These are phyloP conservation scores for Mustelus asterias DNA, from an alignment of 2,113 vertebrate species.

Conservation along the genomic window DNA sequence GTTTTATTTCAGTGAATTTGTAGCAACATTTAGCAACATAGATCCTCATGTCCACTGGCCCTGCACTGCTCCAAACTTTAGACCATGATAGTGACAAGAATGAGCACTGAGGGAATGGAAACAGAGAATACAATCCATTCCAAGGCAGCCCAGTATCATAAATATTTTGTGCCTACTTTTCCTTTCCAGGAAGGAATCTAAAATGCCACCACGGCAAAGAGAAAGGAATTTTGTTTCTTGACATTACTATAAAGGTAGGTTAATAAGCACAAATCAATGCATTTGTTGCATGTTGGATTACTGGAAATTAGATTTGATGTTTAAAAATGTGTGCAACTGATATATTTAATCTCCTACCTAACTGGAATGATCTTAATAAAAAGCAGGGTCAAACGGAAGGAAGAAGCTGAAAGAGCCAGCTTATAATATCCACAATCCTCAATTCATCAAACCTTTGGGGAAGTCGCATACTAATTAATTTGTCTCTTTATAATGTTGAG, in stretches of 20 bases:
- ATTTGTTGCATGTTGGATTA: not conserved
- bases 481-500: not conserved
- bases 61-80: not conserved
- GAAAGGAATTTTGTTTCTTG: too few species aligned
- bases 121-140: not conserved
- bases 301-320: not conserved
- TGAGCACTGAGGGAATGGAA: not conserved
- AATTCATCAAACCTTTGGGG: not conserved
- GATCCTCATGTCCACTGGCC: not conserved
- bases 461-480: not conserved
- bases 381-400: not conserved
- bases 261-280: not conserved
- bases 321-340: not conserved
- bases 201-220: too few species aligned
- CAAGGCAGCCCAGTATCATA: too few species aligned
- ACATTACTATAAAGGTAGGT: too few species aligned
- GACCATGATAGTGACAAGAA: not conserved
- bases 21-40: not conserved
- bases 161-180: not conserved
- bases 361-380: not conserved
- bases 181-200: too few species aligned
- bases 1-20: not conserved
- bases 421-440: not conserved
- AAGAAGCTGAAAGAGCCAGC: not conserved
- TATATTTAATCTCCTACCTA: not conserved